These are phyloP conservation scores for Phyllotreta cruciferae DNA, from an alignment of 2,888 invertebrate genomes.

Conservation along the genomic window DNA sequence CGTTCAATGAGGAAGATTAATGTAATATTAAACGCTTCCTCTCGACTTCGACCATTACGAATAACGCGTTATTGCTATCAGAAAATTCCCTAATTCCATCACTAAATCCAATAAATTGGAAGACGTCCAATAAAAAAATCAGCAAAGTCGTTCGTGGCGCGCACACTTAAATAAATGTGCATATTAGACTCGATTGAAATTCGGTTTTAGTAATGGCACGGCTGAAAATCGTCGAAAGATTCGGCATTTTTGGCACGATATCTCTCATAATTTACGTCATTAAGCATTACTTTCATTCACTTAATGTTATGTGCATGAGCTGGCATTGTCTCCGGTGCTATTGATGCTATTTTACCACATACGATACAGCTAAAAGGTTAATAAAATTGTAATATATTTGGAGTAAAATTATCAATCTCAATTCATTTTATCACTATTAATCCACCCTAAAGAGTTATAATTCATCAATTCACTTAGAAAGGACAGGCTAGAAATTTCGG, in stretches of 20 bases:
- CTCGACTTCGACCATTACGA: slow-evolving; percentile 11
- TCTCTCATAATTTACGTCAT: slow-evolving; percentile 11
- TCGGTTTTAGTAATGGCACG: slow-evolving; percentile 12
- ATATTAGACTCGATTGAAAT: slow-evolving; percentile 15
- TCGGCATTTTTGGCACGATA: slow-evolving; percentile 12
- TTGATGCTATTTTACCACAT: too few relatives aligned
- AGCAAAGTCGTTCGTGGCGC: slow-evolving; percentile 10
- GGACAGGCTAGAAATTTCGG: too few relatives aligned
- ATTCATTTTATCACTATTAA: too few relatives aligned
- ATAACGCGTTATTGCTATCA: slow-evolving; percentile 15
- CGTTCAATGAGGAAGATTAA: slow-evolving; percentile 6
- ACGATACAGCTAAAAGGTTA: too few relatives aligned
- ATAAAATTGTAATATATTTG: too few relatives aligned
- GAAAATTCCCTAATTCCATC: slow-evolving; percentile 20
- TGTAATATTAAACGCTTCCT: slow-evolving; percentile 14
- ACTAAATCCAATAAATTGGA: slow-evolving; percentile 29
- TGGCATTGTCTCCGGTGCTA: too few relatives aligned
- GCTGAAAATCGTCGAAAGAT: slow-evolving; percentile 18
- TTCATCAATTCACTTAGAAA: too few relatives aligned
- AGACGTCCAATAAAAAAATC: slow-evolving; percentile 25
- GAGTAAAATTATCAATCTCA: too few relatives aligned
- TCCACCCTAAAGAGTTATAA: too few relatives aligned
- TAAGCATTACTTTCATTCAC: slow-evolving; percentile 7
- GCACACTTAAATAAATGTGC: slow-evolving; percentile 23
- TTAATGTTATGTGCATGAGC: too few relatives aligned